These are phyloP conservation scores for Brachionus rotundiformis DNA, from an alignment of 1,140 invertebrate genomes.

Conservation along the genomic window DNA sequence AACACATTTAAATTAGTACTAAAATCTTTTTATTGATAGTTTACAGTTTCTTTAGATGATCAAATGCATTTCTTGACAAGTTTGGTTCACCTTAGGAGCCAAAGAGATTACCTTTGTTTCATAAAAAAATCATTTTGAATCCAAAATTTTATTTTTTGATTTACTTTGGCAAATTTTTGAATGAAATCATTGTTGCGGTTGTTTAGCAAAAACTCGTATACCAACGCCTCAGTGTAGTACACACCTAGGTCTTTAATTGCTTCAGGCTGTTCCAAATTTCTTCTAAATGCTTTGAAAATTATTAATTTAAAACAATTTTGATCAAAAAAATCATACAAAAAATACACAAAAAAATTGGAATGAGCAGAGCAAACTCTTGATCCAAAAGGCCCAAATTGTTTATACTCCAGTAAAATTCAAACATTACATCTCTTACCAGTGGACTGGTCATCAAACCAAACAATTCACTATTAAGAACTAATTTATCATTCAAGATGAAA, in stretches of 20 bases:
- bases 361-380: neutral
- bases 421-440: neutral
- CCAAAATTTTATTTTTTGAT: neutral
- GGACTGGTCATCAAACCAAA: neutral
- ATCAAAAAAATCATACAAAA: neutral
- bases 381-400: neutral
- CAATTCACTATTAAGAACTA: neutral
- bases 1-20: too few relatives aligned
- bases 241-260: neutral
- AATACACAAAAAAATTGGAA: neutral
- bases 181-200: neutral
- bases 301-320: neutral
- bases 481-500: neutral
- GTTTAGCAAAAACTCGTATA: conserved; percentile 14
- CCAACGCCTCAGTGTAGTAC: neutral
- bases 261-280: neutral
- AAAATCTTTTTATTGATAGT: too few relatives aligned
- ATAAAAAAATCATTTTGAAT: neutral
- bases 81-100: neutral
- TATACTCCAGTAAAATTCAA: conserved; percentile 14
- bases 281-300: neutral
- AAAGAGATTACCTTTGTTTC: neutral
- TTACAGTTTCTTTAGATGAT: too few relatives aligned
- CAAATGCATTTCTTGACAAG: too few relatives aligned
- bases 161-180: conserved; percentile 20